A percentile compares a stretch with the other conserved stretches of the same genome.
Conservation (phyloP, 2,888 invertebrate species). For the Apamea epomidion region DNA sequence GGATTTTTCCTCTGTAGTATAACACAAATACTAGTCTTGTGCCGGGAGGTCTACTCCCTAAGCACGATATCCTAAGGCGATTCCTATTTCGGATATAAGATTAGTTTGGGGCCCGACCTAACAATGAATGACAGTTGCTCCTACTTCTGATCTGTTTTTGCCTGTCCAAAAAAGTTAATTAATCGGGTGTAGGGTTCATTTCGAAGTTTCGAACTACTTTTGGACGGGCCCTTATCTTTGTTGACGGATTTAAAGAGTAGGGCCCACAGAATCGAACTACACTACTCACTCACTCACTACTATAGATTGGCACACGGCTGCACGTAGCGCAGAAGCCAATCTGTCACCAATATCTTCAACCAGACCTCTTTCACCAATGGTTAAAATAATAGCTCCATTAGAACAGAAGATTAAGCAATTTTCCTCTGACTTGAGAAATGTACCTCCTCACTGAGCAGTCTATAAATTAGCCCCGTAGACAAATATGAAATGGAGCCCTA, state of each 20-base stretch:
- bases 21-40: not conserved
- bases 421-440: constrained; percentile 28
- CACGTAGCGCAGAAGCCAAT: constrained; percentile 6
- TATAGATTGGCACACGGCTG: too few species aligned
- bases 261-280: not conserved
- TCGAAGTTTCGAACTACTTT: not conserved
- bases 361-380: not conserved
- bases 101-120: not conserved
- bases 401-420: constrained; percentile 43
- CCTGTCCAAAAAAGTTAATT: not conserved
- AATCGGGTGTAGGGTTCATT: not conserved
- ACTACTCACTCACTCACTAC: too few species aligned
- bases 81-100: not conserved
- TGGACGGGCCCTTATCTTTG: not conserved
- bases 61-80: not conserved
- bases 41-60: not conserved
- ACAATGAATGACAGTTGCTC: not conserved
- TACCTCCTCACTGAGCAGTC: constrained; percentile 13
- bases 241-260: too few species aligned
- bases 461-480: constrained; percentile 40
- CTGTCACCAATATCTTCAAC: constrained; percentile 1
- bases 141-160: not conserved
- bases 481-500: constrained; percentile 40
- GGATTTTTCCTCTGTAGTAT: not conserved
- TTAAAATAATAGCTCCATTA: constrained; percentile 45